These are phyloP conservation scores for Mastomys natalensis DNA, from an alignment of 2,113 vertebrate species.

Conservation along the genomic window DNA sequence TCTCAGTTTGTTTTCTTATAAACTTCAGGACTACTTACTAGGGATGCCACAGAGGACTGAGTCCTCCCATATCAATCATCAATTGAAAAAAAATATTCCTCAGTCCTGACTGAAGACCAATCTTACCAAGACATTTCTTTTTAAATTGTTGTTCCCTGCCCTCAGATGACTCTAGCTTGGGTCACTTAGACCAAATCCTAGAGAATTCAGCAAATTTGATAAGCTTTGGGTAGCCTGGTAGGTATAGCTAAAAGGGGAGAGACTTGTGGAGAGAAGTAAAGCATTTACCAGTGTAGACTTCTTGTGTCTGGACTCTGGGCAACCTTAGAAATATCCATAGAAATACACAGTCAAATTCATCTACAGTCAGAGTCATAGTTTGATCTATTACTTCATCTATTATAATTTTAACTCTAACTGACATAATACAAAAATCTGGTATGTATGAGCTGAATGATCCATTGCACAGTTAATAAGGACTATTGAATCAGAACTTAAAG, in stretches of 20 bases:
- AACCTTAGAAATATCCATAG: not conserved
- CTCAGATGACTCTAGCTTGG: not conserved
- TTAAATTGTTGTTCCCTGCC: not conserved
- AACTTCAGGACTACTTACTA: not conserved
- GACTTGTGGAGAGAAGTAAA: not conserved
- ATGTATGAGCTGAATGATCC: not conserved
- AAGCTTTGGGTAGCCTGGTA: not conserved
- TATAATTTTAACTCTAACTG: not conserved
- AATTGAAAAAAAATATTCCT: not conserved
- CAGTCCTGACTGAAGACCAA: not conserved
- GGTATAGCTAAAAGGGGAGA: not conserved
- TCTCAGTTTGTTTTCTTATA: not conserved
- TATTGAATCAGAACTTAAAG: constrained; percentile 15
- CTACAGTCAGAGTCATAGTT: not conserved
- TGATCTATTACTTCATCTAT: not conserved
- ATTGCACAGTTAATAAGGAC: not conserved
- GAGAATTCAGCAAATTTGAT: not conserved
- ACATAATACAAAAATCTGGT: not conserved
- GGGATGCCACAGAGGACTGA: not conserved
- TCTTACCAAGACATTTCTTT: not conserved
- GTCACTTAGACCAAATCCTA: not conserved
- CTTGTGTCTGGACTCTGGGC: too few relatives aligned
- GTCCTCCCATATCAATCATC: not conserved
- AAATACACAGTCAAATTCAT: not conserved
- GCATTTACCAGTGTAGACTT: accelerated